Conservation (phyloP, 2,797 vertebrate genomes). For the Sebastes minor region DNA sequence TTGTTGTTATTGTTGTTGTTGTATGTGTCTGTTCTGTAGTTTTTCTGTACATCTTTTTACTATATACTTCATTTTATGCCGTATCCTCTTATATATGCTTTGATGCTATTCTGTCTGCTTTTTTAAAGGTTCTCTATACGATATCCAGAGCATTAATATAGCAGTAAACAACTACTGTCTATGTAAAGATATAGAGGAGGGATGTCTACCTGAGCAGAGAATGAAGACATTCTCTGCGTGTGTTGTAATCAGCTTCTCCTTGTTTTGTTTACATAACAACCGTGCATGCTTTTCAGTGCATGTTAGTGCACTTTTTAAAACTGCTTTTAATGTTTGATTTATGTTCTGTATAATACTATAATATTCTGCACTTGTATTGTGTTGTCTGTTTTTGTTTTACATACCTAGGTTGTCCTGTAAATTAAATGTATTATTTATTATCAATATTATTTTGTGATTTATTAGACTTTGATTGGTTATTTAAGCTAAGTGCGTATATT, state of each 20-base stretch:
- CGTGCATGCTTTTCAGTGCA: too few relatives aligned
- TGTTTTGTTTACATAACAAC: too few relatives aligned
- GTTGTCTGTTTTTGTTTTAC: background rate
- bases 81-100: background rate
- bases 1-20: background rate
- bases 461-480: background rate
- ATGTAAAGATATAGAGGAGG: too few relatives aligned
- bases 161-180: too few relatives aligned
- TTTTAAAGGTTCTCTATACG: too few relatives aligned
- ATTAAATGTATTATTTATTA: background rate
- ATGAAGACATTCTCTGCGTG: accelerated
- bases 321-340: too few relatives aligned
- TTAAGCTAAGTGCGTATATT: background rate
- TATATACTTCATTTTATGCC: background rate
- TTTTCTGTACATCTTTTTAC: background rate
- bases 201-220: too few relatives aligned
- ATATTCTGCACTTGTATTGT: too few relatives aligned
- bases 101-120: background rate
- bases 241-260: too few relatives aligned
- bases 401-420: background rate
- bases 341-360: too few relatives aligned
- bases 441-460: background rate
- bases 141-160: too few relatives aligned
- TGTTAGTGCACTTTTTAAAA: too few relatives aligned
- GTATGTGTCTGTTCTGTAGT: background rate